These are phyloP conservation scores for Drosophila macrospina DNA, from an alignment of 2,888 invertebrate species.

Conservation along the genomic window DNA sequence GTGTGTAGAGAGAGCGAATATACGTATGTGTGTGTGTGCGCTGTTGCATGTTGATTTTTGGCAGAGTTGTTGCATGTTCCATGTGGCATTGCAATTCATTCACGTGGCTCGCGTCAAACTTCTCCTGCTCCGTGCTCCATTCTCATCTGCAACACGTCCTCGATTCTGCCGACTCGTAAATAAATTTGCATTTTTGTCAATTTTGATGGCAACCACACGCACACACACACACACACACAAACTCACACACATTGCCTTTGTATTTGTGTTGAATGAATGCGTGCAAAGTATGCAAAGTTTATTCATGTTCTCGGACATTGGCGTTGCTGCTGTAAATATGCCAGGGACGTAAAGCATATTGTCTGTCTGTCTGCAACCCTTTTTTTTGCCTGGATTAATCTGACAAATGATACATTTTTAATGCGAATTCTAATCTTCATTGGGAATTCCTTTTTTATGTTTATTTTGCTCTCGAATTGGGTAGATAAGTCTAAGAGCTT, in stretches of 20 bases:
- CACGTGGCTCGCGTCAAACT: slow-evolving; percentile 52
- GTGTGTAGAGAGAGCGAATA: neutral
- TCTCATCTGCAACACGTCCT: slow-evolving; percentile 10
- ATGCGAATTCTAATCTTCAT: neutral
- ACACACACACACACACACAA: slow-evolving; percentile 9
- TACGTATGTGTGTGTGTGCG: slow-evolving; percentile 29
- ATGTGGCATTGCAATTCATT: slow-evolving; percentile 64
- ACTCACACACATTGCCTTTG: slow-evolving; percentile 6
- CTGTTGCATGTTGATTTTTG: slow-evolving; percentile 72
- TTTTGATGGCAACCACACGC: slow-evolving; percentile 66
- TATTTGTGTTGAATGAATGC: slow-evolving; percentile 53
- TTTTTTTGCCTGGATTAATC: neutral
- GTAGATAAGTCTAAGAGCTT: no score
- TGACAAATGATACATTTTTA: neutral
- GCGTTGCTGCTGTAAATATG: slow-evolving; percentile 21
- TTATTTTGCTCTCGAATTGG: no score
- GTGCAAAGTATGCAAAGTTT: slow-evolving; percentile 71
- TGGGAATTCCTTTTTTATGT: no score
- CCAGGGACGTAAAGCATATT: slow-evolving; percentile 28
- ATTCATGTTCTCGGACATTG: slow-evolving; percentile 56
- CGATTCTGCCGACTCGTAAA: slow-evolving; percentile 62
- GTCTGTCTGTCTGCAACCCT: slow-evolving; percentile 11
- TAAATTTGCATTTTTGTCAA: slow-evolving; percentile 81
- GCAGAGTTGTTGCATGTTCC: slow-evolving; percentile 50
- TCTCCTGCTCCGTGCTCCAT: slow-evolving; percentile 26